A percentile compares a stretch with the other conserved stretches of the same genome.
phyloP scores from a whole-genome alignment of 2,888 invertebrate species.

The Macropis europaea region DNA sequence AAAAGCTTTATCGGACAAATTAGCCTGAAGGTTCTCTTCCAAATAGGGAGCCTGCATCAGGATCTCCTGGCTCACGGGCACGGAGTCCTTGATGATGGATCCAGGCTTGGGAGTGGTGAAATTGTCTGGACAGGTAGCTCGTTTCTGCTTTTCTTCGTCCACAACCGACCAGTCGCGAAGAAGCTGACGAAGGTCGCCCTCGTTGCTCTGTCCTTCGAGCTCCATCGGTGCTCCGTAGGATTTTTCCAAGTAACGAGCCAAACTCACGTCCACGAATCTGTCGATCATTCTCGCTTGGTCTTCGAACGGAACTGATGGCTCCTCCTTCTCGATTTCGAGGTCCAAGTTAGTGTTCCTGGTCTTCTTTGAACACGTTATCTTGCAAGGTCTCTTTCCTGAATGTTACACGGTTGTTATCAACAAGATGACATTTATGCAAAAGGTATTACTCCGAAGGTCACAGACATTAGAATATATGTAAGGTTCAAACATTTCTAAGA shows the following conservation, averaged over 20 bases:
- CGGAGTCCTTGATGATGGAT: slow-evolving; percentile 64
- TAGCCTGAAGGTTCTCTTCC: slow-evolving; percentile 57
- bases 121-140: slow-evolving; percentile 21
- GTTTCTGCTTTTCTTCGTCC: slow-evolving; percentile 40
- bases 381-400: slow-evolving; percentile 63
- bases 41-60: slow-evolving; percentile 64
- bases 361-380: slow-evolving; percentile 59
- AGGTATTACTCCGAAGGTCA: too few relatives aligned
- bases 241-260: slow-evolving; percentile 60
- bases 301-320: background rate
- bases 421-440: too few relatives aligned
- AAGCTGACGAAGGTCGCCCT: slow-evolving; percentile 55
- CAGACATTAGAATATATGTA: too few relatives aligned
- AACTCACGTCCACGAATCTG: slow-evolving; percentile 62
- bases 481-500: too few relatives aligned
- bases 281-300: slow-evolving; percentile 57
- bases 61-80: slow-evolving; percentile 52
- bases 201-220: slow-evolving; percentile 14
- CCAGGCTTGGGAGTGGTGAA: slow-evolving; percentile 66
- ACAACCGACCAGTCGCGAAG: slow-evolving; percentile 61
- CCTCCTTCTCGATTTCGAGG: background rate
- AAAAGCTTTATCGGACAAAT: slow-evolving; percentile 70
- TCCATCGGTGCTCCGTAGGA: slow-evolving; percentile 23
- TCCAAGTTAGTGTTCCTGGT: slow-evolving; percentile 25
- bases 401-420: background rate